phyloP scores from a whole-genome alignment of 2,888 invertebrate genomes.

The Tachystola acroxantha region DNA sequence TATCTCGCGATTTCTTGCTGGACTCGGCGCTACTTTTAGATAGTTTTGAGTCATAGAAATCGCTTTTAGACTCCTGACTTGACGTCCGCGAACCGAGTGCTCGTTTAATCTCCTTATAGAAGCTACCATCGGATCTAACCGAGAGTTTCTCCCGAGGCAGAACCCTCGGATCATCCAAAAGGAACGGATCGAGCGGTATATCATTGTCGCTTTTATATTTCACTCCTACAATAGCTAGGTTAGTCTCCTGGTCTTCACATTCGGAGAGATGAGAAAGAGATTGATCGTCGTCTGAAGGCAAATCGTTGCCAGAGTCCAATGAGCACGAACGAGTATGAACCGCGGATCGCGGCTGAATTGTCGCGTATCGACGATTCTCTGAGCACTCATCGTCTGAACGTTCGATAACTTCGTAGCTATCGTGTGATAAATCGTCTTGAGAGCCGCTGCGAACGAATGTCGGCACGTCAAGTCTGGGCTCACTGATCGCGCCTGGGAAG shows the following conservation, averaged over 20 bases:
- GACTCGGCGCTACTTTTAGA: constrained; percentile 81
- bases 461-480: constrained; percentile 81
- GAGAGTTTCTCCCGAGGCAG: constrained; percentile 84
- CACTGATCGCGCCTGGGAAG: constrained; percentile 89
- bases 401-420: constrained; percentile 91
- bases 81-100: constrained; percentile 81
- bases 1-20: constrained; percentile 81
- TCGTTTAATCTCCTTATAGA: constrained; percentile 83
- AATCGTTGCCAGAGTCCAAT: constrained; percentile 86
- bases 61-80: constrained; percentile 84
- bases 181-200: constrained; percentile 86
- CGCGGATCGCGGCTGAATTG: constrained; percentile 45
- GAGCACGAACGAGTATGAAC: constrained; percentile 82
- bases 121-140: constrained; percentile 85
- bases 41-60: constrained; percentile 82
- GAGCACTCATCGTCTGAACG: constrained; percentile 82
- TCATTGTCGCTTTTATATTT: constrained; percentile 83
- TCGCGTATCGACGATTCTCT: constrained; percentile 48
- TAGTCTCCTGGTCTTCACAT: constrained; percentile 71
- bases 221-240: constrained; percentile 77
- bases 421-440: constrained; percentile 92
- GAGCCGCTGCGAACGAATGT: constrained; percentile 83
- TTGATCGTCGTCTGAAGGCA: constrained; percentile 85
- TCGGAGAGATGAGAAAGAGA: constrained; percentile 76
- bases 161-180: constrained; percentile 86